Conservation (phyloP, 2,797 vertebrate genomes). For the Poliocrania exsul region DNA sequence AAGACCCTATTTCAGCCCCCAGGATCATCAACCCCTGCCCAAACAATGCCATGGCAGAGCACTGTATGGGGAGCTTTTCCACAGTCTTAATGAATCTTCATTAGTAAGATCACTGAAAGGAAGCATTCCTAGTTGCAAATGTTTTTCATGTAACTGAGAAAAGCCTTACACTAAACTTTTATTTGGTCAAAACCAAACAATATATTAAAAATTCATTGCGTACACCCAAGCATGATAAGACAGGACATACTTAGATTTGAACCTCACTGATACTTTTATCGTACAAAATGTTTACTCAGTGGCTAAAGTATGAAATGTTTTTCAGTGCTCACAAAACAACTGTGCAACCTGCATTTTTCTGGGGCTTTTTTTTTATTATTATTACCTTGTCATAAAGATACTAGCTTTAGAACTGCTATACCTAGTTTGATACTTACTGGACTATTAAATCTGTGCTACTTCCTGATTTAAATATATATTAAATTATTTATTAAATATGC, state of each 20-base stretch:
- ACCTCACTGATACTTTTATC: slow-evolving; percentile 19
- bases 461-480: background rate
- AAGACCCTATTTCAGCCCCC: background rate
- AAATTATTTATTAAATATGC: background rate
- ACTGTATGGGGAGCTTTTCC: background rate
- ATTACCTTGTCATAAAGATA: slow-evolving; percentile 40
- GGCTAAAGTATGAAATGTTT: slow-evolving; percentile 28
- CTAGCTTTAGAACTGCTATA: slow-evolving; percentile 45
- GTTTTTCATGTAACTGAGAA: background rate
- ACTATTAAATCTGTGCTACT: slow-evolving; percentile 51
- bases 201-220: slow-evolving; percentile 47
- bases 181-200: slow-evolving; percentile 47
- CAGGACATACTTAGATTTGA: slow-evolving; percentile 31
- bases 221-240: slow-evolving; percentile 16
- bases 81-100: background rate
- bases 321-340: slow-evolving; percentile 42
- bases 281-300: slow-evolving; percentile 28
- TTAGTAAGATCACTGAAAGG: background rate
- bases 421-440: slow-evolving; percentile 46
- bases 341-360: background rate
- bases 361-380: background rate
- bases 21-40: background rate
- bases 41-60: fast-evolving
- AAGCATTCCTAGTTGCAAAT: background rate
- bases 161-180: background rate